Evolutionary conservation across 2,797 vertebrate species (phyloP).

Genomic region (Argya squamiceps): DNA sequence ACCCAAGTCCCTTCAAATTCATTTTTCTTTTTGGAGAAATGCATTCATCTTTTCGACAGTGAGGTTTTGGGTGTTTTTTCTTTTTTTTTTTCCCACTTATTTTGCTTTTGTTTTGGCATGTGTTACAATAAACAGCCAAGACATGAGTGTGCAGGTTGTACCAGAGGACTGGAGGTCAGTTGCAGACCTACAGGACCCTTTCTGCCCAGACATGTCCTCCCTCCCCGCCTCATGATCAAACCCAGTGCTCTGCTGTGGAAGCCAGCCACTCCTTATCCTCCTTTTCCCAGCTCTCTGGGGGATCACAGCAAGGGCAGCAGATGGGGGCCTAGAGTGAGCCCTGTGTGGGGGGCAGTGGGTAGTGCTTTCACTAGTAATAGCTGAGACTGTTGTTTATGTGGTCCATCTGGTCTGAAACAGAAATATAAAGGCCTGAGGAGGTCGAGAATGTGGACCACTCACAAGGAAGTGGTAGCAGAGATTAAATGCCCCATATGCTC

Average conservation of each 20-base stretch:
- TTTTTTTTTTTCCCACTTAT: accelerated
- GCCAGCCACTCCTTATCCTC: accelerated
- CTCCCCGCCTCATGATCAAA: background rate
- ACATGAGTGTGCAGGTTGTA: background rate
- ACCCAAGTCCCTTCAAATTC: background rate
- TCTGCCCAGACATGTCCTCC: background rate
- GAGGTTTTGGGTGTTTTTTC: accelerated
- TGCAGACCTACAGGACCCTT: background rate
- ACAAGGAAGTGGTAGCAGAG: background rate
- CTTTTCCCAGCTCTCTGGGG: background rate
- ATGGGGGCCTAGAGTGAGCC: accelerated
- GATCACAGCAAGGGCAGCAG: background rate
- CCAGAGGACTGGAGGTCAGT: background rate
- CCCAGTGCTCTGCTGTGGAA: background rate
- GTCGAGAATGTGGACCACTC: background rate
- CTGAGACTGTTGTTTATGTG: background rate
- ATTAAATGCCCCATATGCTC: background rate
- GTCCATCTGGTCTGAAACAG: background rate
- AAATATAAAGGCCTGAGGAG: background rate
- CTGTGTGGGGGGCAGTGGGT: accelerated
- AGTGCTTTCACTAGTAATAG: accelerated
- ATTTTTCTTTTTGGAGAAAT: background rate
- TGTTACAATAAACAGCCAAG: background rate
- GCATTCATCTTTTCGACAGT: background rate
- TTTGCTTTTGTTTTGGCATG: background rate